Base-by-base conservation (phyloP, 1,140 invertebrate species). In the Ectropis grisescens region DNA sequence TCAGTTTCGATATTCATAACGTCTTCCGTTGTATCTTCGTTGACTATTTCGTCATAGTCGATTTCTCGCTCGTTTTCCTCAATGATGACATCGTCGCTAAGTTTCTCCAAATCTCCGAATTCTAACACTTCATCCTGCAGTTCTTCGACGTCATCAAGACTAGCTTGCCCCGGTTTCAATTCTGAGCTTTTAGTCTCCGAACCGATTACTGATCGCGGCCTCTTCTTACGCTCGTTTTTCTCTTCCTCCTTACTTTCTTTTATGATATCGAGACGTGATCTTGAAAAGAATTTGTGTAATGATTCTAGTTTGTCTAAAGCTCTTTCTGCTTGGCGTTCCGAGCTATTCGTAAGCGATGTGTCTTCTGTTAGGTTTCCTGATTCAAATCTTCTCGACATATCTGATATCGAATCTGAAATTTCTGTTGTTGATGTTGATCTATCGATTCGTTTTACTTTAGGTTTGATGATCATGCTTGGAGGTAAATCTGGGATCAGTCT, bases 401-500 rank as follows among this genome's bases (percentile, higher is more conserved):
- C 72, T 0, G 64, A 67, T 26, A 62, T 32, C 0, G 67, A 71
- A 22, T 76, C 71, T 0, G 69, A 68, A 34, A 76, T 74, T 31
- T 80, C 72, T 1, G 61, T 70, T 8, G 75, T 81, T 1, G 72
- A 81, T 9, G 75, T 81, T 0, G 75, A 65, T 40, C 69, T 75
- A 30, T 78, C 70, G 2, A 81, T 41, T 60, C 45, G 67, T 2
- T 49, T 5, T 0, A 81, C 61, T 48, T 58, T 71, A 0, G 75
- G 72, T 32, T 76, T 78, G 6, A 72, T 52, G 2, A 78, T 70
- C 58, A 72, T 59, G 26, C 72, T 78, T 6, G 65, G 68, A 1
- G 75, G 75, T 27, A 81, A 47, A 33, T 81, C 75, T 11, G 75
- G 75, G 12, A 81, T 81, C n/a, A 61, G 69, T 29, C 75, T 52